Conservation (phyloP, 2,888 invertebrate genomes). For the Rhodophaea formosa region DNA sequence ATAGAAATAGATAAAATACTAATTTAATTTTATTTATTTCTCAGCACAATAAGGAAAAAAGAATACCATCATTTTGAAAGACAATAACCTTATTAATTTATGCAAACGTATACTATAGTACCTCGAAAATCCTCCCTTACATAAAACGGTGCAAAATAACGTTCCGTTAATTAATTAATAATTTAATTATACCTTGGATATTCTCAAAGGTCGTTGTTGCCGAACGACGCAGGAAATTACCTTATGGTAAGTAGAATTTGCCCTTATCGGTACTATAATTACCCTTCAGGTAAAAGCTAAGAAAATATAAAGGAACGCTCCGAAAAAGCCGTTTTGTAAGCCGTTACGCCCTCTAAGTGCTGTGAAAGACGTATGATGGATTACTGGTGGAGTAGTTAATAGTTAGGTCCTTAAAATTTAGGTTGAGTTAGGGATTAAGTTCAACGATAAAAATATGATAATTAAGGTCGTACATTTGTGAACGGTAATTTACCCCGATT, state of each 20-base stretch:
- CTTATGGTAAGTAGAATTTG: constrained; percentile 1
- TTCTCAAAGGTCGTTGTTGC: constrained; percentile 11
- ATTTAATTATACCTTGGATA: constrained; percentile 8
- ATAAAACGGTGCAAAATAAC: background rate
- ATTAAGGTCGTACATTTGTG: too few relatives aligned
- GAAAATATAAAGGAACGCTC: constrained; percentile 7
- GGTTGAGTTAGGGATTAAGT: background rate
- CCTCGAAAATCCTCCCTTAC: background rate
- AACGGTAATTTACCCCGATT: too few relatives aligned
- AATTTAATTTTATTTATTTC: too few relatives aligned
- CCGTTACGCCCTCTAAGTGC: background rate
- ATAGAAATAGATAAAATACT: too few relatives aligned
- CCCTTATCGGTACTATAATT: constrained; percentile 11
- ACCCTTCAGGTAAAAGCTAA: constrained; percentile 1
- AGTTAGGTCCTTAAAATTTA: background rate
- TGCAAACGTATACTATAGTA: background rate
- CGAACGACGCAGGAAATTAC: constrained; percentile 9
- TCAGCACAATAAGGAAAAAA: too few relatives aligned
- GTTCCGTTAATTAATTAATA: constrained; percentile 1
- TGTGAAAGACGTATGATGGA: constrained; percentile 1
- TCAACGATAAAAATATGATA: too few relatives aligned
- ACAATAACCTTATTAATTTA: background rate
- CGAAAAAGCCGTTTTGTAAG: constrained; percentile 1
- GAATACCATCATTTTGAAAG: background rate
- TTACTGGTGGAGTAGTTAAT: background rate